phyloP scores from a whole-genome alignment of 2,888 invertebrate species.

The Chrysolina oricalcia region DNA sequence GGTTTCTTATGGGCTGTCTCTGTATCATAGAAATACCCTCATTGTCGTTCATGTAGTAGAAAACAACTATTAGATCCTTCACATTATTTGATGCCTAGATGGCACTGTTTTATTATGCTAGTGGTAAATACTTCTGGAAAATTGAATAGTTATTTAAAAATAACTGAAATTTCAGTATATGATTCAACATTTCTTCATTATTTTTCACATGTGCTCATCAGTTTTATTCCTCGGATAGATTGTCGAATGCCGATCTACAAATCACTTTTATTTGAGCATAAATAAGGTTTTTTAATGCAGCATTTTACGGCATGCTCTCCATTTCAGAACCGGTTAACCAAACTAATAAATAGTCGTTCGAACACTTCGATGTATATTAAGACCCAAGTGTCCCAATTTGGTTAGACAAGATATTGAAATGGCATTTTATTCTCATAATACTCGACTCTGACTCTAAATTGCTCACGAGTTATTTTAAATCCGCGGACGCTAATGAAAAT shows the following conservation, averaged over 20 bases:
- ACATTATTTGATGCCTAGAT: no score
- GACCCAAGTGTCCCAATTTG: constrained; percentile 60
- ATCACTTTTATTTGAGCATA: constrained; percentile 60
- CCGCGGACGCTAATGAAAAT: constrained; percentile 38
- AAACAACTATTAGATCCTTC: no score
- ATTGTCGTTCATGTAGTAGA: no score
- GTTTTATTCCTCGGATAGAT: constrained; percentile 39
- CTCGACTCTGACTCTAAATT: constrained; percentile 30
- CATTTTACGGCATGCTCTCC: constrained; percentile 58
- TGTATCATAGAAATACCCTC: no score
- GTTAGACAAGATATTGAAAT: constrained; percentile 60
- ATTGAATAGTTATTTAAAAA: no score
- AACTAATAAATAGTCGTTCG: constrained; percentile 59
- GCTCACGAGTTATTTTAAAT: constrained; percentile 39
- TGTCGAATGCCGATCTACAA: constrained; percentile 56
- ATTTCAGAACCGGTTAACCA: constrained; percentile 60
- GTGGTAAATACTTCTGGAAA: no score
- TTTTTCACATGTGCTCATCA: constrained; percentile 14
- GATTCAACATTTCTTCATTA: neutral
- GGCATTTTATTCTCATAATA: constrained; percentile 52
- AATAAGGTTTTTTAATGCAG: constrained; percentile 60
- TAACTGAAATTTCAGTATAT: no score
- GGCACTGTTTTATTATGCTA: no score
- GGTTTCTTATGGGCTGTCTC: no score
- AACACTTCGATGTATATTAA: constrained; percentile 47